Evolutionary conservation across 2,113 vertebrate species (phyloP).

Genomic region (Rana temporaria): DNA sequence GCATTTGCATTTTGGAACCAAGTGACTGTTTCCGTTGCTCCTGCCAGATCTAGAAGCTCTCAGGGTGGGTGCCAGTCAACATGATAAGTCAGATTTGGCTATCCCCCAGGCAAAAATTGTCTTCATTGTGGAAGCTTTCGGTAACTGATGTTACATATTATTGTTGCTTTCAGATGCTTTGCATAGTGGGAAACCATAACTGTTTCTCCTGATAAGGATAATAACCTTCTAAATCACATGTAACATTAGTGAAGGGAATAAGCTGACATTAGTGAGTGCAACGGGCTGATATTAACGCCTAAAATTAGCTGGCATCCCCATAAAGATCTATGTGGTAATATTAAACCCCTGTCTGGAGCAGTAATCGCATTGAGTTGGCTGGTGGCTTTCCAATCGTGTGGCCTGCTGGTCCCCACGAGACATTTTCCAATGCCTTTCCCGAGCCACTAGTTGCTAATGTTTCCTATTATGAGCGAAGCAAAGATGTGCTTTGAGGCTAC

Average conservation of each 20-base stretch:
- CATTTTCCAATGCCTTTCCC: conserved; percentile 72
- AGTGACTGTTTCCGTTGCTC: no score
- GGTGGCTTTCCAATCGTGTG: conserved; percentile 82
- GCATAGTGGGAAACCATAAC: conserved; percentile 66
- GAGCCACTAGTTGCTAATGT: conserved; percentile 90
- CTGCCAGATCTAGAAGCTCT: no score
- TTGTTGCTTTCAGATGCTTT: no score
- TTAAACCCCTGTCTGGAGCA: conserved; percentile 79
- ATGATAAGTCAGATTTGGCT: no score
- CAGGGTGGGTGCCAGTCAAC: no score
- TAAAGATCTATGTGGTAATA: conserved; percentile 80
- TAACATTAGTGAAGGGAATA: conserved; percentile 86
- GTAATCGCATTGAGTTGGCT: conserved; percentile 88
- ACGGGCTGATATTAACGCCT: conserved; percentile 65
- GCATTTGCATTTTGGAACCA: no score
- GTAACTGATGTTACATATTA: no score
- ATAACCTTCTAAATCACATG: conserved; percentile 90
- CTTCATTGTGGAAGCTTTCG: no score
- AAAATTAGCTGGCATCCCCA: conserved; percentile 75
- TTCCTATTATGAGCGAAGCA: conserved; percentile 73
- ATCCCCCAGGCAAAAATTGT: no score
- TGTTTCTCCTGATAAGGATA: conserved; percentile 70
- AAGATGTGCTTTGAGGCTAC: conserved; percentile 72
- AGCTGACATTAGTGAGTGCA: conserved; percentile 68
- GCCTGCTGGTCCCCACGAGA: conserved; percentile 72